Evolutionary conservation across 2,888 invertebrate species (phyloP).

Genomic region (Dichetophora obliterata): DNA sequence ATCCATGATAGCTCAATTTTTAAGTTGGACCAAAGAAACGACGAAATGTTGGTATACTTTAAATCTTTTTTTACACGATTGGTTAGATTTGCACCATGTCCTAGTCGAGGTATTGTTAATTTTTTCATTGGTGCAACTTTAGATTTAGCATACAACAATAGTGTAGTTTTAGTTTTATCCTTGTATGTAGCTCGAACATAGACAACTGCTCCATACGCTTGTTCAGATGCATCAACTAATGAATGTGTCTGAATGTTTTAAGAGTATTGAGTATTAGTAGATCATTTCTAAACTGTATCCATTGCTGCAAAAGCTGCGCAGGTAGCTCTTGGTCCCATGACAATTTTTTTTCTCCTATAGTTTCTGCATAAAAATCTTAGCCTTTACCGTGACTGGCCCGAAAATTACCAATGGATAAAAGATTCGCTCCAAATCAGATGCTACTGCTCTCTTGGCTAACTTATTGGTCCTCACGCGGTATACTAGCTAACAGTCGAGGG

Average conservation of each 20-base stretch:
- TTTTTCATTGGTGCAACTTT: not conserved
- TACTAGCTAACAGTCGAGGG: too few relatives aligned
- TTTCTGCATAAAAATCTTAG: not conserved
- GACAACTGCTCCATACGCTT: conserved; percentile 15
- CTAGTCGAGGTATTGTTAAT: not conserved
- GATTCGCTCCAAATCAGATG: not conserved
- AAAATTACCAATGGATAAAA: not conserved
- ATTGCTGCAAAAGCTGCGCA: not conserved
- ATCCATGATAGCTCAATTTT: too few relatives aligned
- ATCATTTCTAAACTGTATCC: too few relatives aligned
- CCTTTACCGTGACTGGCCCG: not conserved
- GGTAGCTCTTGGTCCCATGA: too few relatives aligned
- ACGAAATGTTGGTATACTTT: not conserved
- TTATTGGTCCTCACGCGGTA: too few relatives aligned
- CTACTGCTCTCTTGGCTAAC: not conserved
- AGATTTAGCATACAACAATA: conserved; percentile 8
- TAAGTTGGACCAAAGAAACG: too few relatives aligned
- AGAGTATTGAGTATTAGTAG: too few relatives aligned
- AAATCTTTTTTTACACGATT: not conserved
- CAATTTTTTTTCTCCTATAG: too few relatives aligned
- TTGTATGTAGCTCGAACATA: not conserved
- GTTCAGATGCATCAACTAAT: conserved; percentile 21
- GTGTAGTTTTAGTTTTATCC: not conserved
- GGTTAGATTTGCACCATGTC: not conserved
- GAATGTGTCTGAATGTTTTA: too few relatives aligned